Conservation (phyloP, 2,797 vertebrate genomes). For the Masticophis lateralis region DNA sequence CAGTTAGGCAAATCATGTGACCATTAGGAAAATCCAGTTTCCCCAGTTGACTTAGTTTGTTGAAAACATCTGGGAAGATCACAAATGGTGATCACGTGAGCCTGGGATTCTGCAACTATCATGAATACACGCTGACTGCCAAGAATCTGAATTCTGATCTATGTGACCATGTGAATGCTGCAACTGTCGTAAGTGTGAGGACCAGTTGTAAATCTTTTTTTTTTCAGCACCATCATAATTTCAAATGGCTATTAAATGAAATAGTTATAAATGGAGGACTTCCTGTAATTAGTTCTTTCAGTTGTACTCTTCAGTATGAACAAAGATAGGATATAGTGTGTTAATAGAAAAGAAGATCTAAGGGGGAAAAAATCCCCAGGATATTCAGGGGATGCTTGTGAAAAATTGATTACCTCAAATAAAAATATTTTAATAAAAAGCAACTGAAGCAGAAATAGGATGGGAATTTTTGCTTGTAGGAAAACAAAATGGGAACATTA, state of each 20-base stretch:
- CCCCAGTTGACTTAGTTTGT: not conserved
- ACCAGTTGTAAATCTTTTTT: fast-evolving
- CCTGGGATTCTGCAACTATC: not conserved
- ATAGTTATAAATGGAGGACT: not conserved
- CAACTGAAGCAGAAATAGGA: not conserved
- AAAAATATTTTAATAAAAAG: not conserved
- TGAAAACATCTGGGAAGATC: not conserved
- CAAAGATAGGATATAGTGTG: not conserved
- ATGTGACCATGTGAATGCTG: not conserved
- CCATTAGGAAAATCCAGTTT: too few relatives aligned
- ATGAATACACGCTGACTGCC: not conserved
- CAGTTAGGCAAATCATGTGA: too few relatives aligned
- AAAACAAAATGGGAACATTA: not conserved
- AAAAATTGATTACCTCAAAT: not conserved
- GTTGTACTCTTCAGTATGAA: not conserved
- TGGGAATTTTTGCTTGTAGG: not conserved
- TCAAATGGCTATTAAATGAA: not conserved
- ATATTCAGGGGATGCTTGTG: not conserved
- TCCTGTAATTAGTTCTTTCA: not conserved
- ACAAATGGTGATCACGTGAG: not conserved
- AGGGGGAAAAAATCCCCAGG: not conserved
- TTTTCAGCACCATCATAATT: not conserved
- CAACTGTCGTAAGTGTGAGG: not conserved
- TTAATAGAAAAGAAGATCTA: not conserved
- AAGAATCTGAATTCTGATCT: not conserved